These are phyloP conservation scores for Ichneumoninae sp. DNA, from an alignment of 2,888 invertebrate genomes.

Conservation along the genomic window DNA sequence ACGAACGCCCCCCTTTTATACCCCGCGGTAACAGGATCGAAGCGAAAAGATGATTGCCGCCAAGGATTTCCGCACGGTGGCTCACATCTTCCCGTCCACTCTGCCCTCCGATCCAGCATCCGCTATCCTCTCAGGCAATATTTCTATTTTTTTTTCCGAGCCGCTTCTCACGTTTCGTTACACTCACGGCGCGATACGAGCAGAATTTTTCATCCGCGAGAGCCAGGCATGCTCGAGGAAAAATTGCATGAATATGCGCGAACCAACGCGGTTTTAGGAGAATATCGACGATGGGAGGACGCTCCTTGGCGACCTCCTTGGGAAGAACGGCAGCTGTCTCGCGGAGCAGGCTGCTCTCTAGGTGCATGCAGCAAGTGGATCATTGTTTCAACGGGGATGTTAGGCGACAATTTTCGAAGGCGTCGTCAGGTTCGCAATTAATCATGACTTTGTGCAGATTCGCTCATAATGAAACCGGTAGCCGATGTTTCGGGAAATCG, in stretches of 20 bases:
- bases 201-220: not conserved
- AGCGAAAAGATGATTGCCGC: slow-evolving; percentile 58
- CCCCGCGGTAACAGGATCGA: slow-evolving; percentile 54
- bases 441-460: too few relatives aligned
- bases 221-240: not conserved
- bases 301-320: not conserved
- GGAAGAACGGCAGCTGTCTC: not conserved
- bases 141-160: not conserved
- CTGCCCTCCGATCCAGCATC: slow-evolving; percentile 5
- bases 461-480: too few relatives aligned
- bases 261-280: not conserved
- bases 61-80: slow-evolving; percentile 57
- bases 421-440: too few relatives aligned
- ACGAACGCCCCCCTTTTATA: slow-evolving; percentile 40
- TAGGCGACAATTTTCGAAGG: too few relatives aligned
- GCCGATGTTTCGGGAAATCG: too few relatives aligned
- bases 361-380: too few relatives aligned
- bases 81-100: slow-evolving; percentile 11
- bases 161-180: slow-evolving; percentile 9
- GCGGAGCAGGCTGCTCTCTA: not conserved
- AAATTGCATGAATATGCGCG: not conserved
- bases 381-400: too few relatives aligned
- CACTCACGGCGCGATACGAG: not conserved
- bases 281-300: not conserved
- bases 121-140: not conserved